Percentiles rank a stretch among this genome's conserved stretches.
Conservation (phyloP, 2,797 vertebrate genomes). For the Bucorvus abyssinicus region DNA sequence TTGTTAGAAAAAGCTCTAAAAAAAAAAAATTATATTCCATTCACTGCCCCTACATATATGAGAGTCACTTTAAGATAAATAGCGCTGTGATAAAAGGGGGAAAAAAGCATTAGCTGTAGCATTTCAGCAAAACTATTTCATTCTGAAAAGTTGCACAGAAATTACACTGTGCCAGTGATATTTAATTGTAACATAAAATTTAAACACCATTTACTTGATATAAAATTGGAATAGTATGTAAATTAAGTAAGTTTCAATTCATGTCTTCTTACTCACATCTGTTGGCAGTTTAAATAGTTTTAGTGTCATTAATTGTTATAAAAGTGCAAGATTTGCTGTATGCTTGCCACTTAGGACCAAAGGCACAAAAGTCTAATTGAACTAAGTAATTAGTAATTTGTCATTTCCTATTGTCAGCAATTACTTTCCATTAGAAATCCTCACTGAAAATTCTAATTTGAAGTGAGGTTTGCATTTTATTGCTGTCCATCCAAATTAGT, state of each 20-base stretch:
- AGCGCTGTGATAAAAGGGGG: conserved; percentile 50
- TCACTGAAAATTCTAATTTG: conserved; percentile 85
- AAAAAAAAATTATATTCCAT: neutral
- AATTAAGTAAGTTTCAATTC: conserved; percentile 84
- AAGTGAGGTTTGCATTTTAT: conserved; percentile 85
- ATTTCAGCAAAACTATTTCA: conserved; percentile 67
- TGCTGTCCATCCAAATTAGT: conserved; percentile 86
- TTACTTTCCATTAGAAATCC: conserved; percentile 87
- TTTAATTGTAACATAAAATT: conserved; percentile 83
- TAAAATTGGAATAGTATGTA: conserved; percentile 81
- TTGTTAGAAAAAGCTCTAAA: neutral
- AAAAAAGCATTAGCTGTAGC: conserved; percentile 41
- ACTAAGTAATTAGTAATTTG: conserved; percentile 89
- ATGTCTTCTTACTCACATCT: conserved; percentile 84
- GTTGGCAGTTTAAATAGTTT: conserved; percentile 86
- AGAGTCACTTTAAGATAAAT: conserved; percentile 62
- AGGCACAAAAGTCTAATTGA: conserved; percentile 89
- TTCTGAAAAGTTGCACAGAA: conserved; percentile 71
- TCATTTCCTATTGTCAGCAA: conserved; percentile 89
- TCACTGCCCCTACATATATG: conserved; percentile 20
- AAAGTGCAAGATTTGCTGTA: conserved; percentile 88
- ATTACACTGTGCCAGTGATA: conserved; percentile 70
- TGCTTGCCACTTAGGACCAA: conserved; percentile 85
- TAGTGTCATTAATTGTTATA: conserved; percentile 87
- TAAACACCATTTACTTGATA: conserved; percentile 80